Evolutionary conservation across 2,888 invertebrate genomes (phyloP), one percentile per base, ranked within the genome.

Genomic region (Cecidostiba fungosa): DNA sequence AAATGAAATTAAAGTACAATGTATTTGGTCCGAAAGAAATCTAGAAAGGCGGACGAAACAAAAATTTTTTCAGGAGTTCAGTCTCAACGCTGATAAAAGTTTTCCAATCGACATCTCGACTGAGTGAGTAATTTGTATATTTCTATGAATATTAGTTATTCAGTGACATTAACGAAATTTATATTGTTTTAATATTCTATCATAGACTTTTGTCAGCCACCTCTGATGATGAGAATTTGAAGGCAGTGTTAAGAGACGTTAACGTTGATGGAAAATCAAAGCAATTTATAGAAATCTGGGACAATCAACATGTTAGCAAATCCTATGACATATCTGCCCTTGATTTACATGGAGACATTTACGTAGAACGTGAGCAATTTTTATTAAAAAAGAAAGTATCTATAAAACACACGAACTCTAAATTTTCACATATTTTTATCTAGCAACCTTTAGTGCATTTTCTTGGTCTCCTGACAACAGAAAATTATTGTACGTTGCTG

Each of bases 281-380:
- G 90, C 96, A 97, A 90, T 96, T 95, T 90, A 93, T 98, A 43
- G 97, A 97, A 94, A 95, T 97, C 59, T 97, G 97, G 97, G 94
- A 94, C 82, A 94, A 94, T 77, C 93, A 94, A 16, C 94, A 94
- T 87, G 91, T 96, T 26, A 92, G 94, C 0, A 95, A 95, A 89
- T 95, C 95, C 89, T 95, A 96, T 72, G 97, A 98, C 91, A 94
- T 98, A 39, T 94, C 95, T 8, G 95, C 95, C 0, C 91, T 96
- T 70, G 97, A 98, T 89, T 94, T 96, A 12, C 98, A 98, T 93
- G 97, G 97, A 77, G 96, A 96, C 90, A 96, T 98, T 14, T 97
- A 97, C 93, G 94, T 95, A 86, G 97, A 97, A 92, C 94, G 97
- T 97, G 94, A 94, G 94, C 86, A 66, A 50, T 62, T 59, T 26